These are phyloP conservation scores for Cheilosia vernalis DNA, from an alignment of 2,888 invertebrate genomes.

Conservation along the genomic window DNA sequence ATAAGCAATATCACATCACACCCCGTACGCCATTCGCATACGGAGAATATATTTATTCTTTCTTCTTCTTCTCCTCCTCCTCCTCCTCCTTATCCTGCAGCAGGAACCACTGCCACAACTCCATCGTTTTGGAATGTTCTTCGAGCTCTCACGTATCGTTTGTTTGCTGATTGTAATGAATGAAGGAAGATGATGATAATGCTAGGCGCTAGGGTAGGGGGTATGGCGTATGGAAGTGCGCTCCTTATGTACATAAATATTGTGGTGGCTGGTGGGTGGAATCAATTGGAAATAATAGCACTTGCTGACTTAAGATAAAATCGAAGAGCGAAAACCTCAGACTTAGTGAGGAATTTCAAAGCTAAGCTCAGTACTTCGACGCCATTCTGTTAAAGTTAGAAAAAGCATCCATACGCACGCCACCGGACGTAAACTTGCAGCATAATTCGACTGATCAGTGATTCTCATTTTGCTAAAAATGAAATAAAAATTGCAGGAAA, in stretches of 20 bases:
- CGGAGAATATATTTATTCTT: slow-evolving; percentile 78
- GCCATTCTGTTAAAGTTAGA: too few relatives aligned
- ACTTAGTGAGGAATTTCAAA: too few relatives aligned
- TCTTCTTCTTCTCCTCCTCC: background rate
- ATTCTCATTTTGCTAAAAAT: too few relatives aligned
- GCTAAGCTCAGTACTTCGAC: too few relatives aligned
- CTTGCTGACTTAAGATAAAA: background rate
- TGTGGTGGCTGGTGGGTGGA: background rate
- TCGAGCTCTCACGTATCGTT: slow-evolving; percentile 25
- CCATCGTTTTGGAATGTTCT: slow-evolving; percentile 20
- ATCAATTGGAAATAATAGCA: slow-evolving; percentile 12
- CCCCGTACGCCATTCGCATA: slow-evolving; percentile 85
- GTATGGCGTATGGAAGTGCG: background rate
- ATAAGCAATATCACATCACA: slow-evolving; percentile 80
- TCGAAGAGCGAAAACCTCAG: background rate
- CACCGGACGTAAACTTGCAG: too few relatives aligned
- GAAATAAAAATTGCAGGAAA: too few relatives aligned
- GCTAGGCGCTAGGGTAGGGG: slow-evolving; percentile 20
- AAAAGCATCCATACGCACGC: too few relatives aligned
- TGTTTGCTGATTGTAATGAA: slow-evolving; percentile 49
- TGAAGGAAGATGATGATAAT: slow-evolving; percentile 42
- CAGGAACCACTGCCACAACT: background rate
- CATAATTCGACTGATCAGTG: too few relatives aligned
- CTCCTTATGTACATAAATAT: slow-evolving; percentile 13
- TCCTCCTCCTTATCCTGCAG: background rate